Conservation (phyloP, 2,888 invertebrate species). For the Xestia c-nigrum region DNA sequence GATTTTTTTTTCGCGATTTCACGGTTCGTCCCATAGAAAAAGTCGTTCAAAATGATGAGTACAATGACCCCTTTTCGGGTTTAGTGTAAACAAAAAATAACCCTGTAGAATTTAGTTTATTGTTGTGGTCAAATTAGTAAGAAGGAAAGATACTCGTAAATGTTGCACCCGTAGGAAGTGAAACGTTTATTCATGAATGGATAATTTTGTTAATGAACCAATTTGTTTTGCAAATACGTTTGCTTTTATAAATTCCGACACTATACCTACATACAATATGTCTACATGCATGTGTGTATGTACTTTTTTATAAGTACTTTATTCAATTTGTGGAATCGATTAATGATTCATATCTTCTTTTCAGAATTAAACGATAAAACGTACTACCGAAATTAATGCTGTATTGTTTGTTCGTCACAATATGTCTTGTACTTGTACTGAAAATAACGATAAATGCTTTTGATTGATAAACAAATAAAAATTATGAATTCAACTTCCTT, state of each 20-base stretch:
- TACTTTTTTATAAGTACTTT: slow-evolving; percentile 5
- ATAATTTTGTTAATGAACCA: not conserved
- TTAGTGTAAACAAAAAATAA: no score
- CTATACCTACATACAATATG: not conserved
- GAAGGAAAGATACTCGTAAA: no score
- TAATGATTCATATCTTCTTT: slow-evolving; percentile 53
- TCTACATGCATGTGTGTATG: not conserved
- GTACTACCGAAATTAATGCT: not conserved
- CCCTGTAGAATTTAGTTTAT: no score
- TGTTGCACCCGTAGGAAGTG: no score
- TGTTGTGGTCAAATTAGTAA: no score
- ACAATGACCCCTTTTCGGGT: no score
- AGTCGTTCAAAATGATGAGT: no score
- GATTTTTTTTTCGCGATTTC: no score
- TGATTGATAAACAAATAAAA: not conserved
- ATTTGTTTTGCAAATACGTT: not conserved
- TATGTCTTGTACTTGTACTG: not conserved
- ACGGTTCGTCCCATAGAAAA: no score
- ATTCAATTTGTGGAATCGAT: slow-evolving; percentile 42
- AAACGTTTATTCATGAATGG: not conserved
- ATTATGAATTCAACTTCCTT: not conserved
- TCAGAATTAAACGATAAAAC: slow-evolving; percentile 42
- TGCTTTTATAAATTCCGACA: not conserved
- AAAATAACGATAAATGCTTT: not conserved
- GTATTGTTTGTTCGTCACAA: slow-evolving; percentile 30